Evolutionary conservation across 2,797 vertebrate genomes (phyloP), one percentile per base, ranked within the genome.

Genomic region (Acanthurus lineatus): DNA sequence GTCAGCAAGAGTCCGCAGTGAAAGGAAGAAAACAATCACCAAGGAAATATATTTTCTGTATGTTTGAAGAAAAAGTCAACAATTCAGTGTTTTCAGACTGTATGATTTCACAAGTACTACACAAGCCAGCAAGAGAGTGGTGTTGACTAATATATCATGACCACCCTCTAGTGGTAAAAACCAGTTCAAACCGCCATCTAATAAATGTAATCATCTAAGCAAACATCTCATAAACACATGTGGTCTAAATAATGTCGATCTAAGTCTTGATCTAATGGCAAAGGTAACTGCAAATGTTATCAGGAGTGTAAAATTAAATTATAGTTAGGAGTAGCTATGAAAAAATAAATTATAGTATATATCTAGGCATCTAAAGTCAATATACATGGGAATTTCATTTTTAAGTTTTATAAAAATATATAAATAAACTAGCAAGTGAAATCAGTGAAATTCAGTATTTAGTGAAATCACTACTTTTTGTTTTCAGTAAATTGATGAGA

Each of bases 121-220:
- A 38, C 5, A 51, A 22, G 28, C 16, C 53, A 59, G 16, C 1
- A 1, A 32, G 7, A 51, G 17, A 60, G 6, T 6, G 22, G 9
- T 38, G 60, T 45, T 58, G 14, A 73, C 19, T 69, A 6, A 81
- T 76, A 90, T 49, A 64, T 17, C 86, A 71, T 78, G 70, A 88
- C 4, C 80, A 12, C 93, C 90, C 88, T 87, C 93, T 91, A 88
- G 89, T 92, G 93, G 87, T 14, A 10, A 61, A 82, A 76, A 74
- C 7, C 11, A 28, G 20, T 3, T n/a, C 20, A 16, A 11, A 59
- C 25, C 9, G 28, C n/a, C 5, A 1, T 44, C 14, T 9, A 6
- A 40, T 40, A 8, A 40, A 58, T 9, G 22, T 2, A 8, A 19
- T 7, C 14, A 15, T 20, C 9, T 14, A 11, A 49, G 44, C n/a